phyloP scores from a whole-genome alignment of 2,113 vertebrate species.

The Lycocorax pyrrhopterus region DNA sequence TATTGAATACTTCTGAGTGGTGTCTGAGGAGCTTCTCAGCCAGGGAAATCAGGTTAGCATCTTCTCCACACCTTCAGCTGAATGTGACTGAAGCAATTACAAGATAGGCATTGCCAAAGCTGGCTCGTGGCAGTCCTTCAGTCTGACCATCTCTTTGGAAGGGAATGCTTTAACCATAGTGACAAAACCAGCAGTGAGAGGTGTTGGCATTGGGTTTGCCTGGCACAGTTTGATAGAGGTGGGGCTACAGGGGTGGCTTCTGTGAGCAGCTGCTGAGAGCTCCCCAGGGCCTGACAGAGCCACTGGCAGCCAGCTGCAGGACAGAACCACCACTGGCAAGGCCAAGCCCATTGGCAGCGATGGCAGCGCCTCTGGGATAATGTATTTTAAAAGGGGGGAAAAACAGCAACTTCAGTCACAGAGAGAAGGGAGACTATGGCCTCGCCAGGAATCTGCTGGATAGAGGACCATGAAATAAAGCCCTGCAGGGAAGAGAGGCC shows the following conservation, averaged over 20 bases:
- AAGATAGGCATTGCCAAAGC: background rate
- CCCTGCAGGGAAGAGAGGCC: background rate
- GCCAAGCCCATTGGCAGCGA: background rate
- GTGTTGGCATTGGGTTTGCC: background rate
- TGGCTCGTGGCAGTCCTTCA: background rate
- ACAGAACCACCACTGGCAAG: background rate
- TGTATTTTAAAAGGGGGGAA: fast-evolving
- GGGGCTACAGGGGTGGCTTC: background rate
- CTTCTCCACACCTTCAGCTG: background rate
- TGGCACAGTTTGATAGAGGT: background rate
- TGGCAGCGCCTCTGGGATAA: background rate
- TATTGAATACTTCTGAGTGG: background rate
- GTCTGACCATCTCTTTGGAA: background rate
- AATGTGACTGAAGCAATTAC: background rate
- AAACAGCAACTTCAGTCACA: background rate
- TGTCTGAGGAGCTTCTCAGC: background rate
- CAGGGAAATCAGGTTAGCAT: background rate
- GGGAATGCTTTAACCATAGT: background rate
- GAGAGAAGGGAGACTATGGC: background rate
- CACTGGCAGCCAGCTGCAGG: background rate
- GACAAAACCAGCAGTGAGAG: background rate
- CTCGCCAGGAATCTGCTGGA: too few species aligned
- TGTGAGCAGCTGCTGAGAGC: background rate
- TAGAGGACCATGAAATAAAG: background rate
- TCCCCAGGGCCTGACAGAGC: background rate